Evolutionary conservation across 2,888 invertebrate genomes (phyloP), one percentile per base, ranked within the genome.

Genomic region (Diaprepes abbreviatus): DNA sequence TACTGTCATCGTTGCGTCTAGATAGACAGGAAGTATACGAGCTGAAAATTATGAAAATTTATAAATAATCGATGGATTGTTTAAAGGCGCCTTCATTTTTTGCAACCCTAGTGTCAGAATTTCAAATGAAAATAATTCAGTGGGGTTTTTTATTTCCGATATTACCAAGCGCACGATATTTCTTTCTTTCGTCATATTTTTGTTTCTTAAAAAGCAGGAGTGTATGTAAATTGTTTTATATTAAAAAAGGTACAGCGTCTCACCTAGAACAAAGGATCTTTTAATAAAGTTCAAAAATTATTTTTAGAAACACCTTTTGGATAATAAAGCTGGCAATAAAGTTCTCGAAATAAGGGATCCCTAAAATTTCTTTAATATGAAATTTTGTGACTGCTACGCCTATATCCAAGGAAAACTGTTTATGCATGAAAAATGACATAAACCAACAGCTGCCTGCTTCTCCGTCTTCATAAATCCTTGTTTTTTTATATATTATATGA

Each of bases 391-490:
- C 40, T 63, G 16, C 28, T 43, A 40, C 31, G n/a, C 21, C 19
- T 17, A 48, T 63, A 55, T 45, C 62, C 38, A 45, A 68, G 14
- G 45, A 48, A 40, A 69, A 69, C 63, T 69, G 69, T 64, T 69
- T 69, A 64, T 58, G 64, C 64, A 63, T 64, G 58, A 59, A 64
- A 58, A 64, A 68, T 68, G 68, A 68, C 58, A 62, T 31, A 63
- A 57, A 40, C 45, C 64, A 64, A 36, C 69, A 69, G 63, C 58
- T 69, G 69, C 64, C 28, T 58, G 59, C 64, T 38, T 58, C 38
- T 57, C 63, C 57, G 68, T 69, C 69, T 69, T 69, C 63, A 69
- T 69, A 69, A 69, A 68, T 68, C 62, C 68, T 57, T 63, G 43
- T 57, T 64, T 57, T 69, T 64, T 69, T 58, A 50, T 68, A 50